Evolutionary conservation across 2,797 vertebrate genomes (phyloP), one percentile per base, ranked within the genome.

Genomic region (Microctenopoma lineatum): DNA sequence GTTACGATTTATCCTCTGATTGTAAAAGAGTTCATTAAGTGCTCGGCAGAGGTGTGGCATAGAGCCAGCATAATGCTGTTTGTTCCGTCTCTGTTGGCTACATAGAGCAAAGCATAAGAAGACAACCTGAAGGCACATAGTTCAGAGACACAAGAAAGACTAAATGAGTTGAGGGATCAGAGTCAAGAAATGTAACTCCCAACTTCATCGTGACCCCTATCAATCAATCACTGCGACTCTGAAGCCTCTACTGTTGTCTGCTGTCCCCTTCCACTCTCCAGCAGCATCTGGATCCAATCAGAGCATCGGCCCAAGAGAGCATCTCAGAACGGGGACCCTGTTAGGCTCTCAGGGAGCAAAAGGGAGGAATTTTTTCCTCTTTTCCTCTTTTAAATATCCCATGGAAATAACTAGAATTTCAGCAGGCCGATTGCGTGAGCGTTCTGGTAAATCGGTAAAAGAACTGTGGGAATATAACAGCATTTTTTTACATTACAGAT

Each of bases 211-310:
- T 83, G 80, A 85, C 79, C 83, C 62, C 77, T n/a, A 89, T 91
- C 83, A 87, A 85, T 89, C 89, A 85, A 85, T 89, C 89, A 85
- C 66, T 1, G 63, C 56, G n/a, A 67, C 70, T 2, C 60, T 44
- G 57, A 61, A 65, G 79, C 75, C 77, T 85, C 39, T 75, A 70
- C 59, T 12, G 70, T 65, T 66, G 77, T 70, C 79, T 34, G 55
- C 69, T 73, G 80, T 79, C 74, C 79, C 75, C 70, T 26, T 80
- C 60, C 81, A 75, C 81, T 16, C 79, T 82, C 60, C 82, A 32
- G 44, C 65, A 77, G 54, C 93, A 94, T 93, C 93, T 94, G 93
- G 89, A 91, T 88, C 77, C 56, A 58, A 92, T 93, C 90, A 90
- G 63, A 0, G 57, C 57, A 4, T n/a, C 63, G 48, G 66, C 82